Evolutionary conservation across 1,140 invertebrate species (phyloP).

Genomic region (Euura lappo): DNA sequence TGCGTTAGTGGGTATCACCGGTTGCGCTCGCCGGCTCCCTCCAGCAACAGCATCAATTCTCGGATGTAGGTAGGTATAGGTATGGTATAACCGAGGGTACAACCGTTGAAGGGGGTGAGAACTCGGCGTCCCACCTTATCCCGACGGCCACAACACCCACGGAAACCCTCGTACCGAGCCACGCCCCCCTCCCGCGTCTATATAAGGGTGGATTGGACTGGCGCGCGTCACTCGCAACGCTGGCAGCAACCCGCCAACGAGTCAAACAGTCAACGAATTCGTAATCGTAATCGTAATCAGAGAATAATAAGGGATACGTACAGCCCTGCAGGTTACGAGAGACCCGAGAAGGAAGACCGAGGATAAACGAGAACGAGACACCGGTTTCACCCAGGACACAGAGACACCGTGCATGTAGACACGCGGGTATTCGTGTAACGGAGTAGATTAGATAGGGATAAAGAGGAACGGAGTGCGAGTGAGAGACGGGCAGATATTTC

Average conservation of each 20-base stretch:
- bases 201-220: constrained; percentile 3
- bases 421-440: no score
- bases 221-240: constrained; percentile 2
- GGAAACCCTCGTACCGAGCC: not conserved
- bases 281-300: no score
- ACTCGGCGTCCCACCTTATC: not conserved
- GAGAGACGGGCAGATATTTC: not conserved
- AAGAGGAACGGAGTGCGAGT: not conserved
- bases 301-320: no score
- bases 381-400: no score
- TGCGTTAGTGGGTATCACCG: no score
- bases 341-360: no score
- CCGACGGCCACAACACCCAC: not conserved
- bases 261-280: not conserved
- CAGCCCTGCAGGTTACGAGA: no score
- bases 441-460: not conserved
- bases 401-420: no score
- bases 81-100: not conserved
- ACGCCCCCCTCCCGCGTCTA: not conserved
- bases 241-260: constrained; percentile 6
- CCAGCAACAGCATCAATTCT: no score
- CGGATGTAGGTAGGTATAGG: no score
- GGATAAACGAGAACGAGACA: no score
- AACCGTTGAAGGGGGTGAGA: not conserved
- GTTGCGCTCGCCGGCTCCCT: no score